Base-by-base conservation (phyloP, 2,888 invertebrate species). In the Bembecia ichneumoniformis region DNA sequence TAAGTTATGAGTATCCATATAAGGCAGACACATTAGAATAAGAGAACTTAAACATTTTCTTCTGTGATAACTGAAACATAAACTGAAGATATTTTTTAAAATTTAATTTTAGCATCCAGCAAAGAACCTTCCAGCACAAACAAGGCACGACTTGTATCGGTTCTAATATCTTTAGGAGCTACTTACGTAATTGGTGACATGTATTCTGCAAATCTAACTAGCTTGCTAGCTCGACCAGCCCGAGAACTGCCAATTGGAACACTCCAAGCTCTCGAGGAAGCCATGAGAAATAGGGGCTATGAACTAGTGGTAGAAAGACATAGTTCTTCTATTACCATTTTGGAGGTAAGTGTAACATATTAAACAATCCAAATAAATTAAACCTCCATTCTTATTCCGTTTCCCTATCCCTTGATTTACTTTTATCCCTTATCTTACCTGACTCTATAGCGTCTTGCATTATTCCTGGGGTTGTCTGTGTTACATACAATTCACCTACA, bases 131-230 rank as follows among this genome's bases (percentile, higher is more conserved):
- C 90, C 28, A 87, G 88, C 48, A 91, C 90, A 1, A 89, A 90
- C 64, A 91, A 92, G 60, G 90, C 91, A 1, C 89, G 93, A 47
- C 88, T 93, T 45, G 88, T 93, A n/a, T 89, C 90, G 11, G 90
- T 92, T 28, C 75, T 93, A 3, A 88, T 93, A 46, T 92, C 92
- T 48, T 84, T 94, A n/a, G 91, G 92, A 28, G 92, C 92, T 1
- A 94, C 94, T 0, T 94, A 94, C 68, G 93, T 94, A 3, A 90
- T 94, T 47, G 92, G 92, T 0, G 93, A 93, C 69, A 92, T 94
- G 87, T 94, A 94, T 68, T 93, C 93, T 0, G 93, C 94, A 0
- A 93, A 93, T 71, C 73, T 94, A 54, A 94, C 93, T 9, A 93
- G 93, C 3, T 80, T 94, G 17, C 84, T 94, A 51, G 93, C 94